Evolutionary conservation across 2,797 vertebrate genomes (phyloP).

Genomic region (Sebastes diploproa): DNA sequence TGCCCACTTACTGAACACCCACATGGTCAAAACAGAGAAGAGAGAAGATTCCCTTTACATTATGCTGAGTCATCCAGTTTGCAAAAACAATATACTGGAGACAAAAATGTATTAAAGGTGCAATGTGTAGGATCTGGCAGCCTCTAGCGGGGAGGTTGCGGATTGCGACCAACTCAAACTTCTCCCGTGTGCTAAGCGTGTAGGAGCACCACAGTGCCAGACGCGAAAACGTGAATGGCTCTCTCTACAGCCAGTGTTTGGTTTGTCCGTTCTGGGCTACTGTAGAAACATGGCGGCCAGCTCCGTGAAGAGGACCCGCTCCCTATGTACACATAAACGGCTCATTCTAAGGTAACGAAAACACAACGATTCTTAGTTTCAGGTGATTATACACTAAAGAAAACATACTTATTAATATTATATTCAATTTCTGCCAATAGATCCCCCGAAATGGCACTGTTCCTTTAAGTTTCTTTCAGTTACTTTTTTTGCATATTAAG

Average conservation of each 20-base stretch:
- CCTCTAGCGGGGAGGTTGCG: not conserved
- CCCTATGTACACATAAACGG: not conserved
- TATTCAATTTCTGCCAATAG: not conserved
- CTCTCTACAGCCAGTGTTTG: not conserved
- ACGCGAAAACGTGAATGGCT: not conserved
- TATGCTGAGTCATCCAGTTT: not conserved
- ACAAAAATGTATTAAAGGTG: not conserved
- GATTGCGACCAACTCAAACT: no score
- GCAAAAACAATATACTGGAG: not conserved
- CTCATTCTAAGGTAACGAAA: not conserved
- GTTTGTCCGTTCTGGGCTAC: not conserved
- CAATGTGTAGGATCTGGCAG: not conserved
- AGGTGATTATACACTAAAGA: not conserved
- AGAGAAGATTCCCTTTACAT: constrained; percentile 15
- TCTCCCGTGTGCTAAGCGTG: no score
- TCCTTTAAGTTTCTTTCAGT: not conserved
- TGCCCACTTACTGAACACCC: constrained; percentile 37
- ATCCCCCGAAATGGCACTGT: no score
- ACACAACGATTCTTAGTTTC: not conserved
- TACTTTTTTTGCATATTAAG: not conserved
- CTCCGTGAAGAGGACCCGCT: not conserved
- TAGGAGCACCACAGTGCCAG: rapidly evolving
- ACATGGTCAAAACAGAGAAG: constrained; percentile 33
- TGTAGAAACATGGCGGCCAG: not conserved
- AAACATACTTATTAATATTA: not conserved